These are phyloP conservation scores for Trachelus troglodyta DNA, from an alignment of 2,888 invertebrate species.

Conservation along the genomic window DNA sequence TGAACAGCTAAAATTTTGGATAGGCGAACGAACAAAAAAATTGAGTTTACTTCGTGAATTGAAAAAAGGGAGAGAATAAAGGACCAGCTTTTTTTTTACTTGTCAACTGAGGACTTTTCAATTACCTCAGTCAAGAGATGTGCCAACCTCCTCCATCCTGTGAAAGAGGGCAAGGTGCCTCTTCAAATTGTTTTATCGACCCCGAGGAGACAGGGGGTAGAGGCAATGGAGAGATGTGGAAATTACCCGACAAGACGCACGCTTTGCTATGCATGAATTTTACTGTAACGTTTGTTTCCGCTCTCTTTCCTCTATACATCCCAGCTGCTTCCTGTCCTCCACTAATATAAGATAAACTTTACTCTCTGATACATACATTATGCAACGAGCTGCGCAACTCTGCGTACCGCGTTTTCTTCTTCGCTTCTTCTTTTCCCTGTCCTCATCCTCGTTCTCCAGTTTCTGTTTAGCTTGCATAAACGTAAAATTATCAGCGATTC, in stretches of 20 bases:
- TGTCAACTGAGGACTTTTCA: too few species aligned
- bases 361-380: not conserved
- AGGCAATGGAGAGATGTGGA: not conserved
- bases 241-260: constrained; percentile 1
- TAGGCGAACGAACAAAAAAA: too few species aligned
- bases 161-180: not conserved
- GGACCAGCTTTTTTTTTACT: too few species aligned
- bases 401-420: not conserved
- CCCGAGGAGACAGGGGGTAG: not conserved
- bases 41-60: too few species aligned
- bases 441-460: too few species aligned
- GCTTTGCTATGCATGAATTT: constrained; percentile 5
- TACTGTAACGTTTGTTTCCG: not conserved
- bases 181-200: constrained; percentile 5
- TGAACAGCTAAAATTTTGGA: too few species aligned
- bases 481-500: too few species aligned
- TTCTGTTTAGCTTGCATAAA: too few species aligned
- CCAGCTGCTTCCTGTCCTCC: not conserved
- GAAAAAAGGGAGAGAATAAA: too few species aligned
- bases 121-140: too few species aligned
- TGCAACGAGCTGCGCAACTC: not conserved
- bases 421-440: not conserved
- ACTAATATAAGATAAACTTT: not conserved
- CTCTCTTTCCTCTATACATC: not conserved
- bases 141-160: too few species aligned